Evolutionary conservation across 2,888 invertebrate genomes (phyloP).

Genomic region (Falcaria lacertinaria): DNA sequence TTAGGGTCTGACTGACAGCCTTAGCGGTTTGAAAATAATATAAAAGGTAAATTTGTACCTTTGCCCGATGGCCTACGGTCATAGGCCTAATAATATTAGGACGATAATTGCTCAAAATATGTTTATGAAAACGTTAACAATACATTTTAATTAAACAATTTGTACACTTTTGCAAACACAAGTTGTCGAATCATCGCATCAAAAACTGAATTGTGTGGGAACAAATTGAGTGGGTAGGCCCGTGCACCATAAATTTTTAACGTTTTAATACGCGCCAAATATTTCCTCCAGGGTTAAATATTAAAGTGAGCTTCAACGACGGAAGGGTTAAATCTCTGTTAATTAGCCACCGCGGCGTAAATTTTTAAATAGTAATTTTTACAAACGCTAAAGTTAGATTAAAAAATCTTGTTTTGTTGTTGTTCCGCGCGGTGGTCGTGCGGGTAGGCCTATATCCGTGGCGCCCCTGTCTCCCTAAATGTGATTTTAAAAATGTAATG

Average conservation of each 20-base stretch:
- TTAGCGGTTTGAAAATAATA: too few relatives aligned
- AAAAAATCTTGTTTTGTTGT: conserved; percentile 70
- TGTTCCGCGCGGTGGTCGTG: conserved; percentile 37
- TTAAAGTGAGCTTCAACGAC: conserved; percentile 72
- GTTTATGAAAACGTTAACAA: too few relatives aligned
- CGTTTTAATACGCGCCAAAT: conserved; percentile 79
- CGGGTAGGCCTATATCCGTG: conserved; percentile 71
- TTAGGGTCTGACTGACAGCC: too few relatives aligned
- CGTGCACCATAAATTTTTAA: conserved; percentile 70
- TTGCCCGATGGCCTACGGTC: too few relatives aligned
- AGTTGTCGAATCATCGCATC: too few relatives aligned
- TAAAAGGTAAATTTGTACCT: too few relatives aligned
- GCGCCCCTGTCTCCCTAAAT: conserved; percentile 46
- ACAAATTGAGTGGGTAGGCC: conserved; percentile 36
- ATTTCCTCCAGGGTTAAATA: conserved; percentile 74
- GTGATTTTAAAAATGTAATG: conserved; percentile 77
- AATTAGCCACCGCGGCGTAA: conserved; percentile 71
- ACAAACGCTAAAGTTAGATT: conserved; percentile 80
- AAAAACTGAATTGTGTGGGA: conserved; percentile 8
- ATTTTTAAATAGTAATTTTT: conserved; percentile 80
- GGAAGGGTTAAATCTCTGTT: conserved; percentile 79
- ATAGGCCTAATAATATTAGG: too few relatives aligned
- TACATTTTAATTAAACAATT: too few relatives aligned
- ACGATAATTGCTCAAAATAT: too few relatives aligned
- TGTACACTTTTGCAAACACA: too few relatives aligned